Percentiles rank a stretch among this genome's conserved stretches.
These are phyloP conservation scores for Hirtodrosophila trivittata DNA, from an alignment of 2,888 invertebrate genomes.

Conservation along the genomic window DNA sequence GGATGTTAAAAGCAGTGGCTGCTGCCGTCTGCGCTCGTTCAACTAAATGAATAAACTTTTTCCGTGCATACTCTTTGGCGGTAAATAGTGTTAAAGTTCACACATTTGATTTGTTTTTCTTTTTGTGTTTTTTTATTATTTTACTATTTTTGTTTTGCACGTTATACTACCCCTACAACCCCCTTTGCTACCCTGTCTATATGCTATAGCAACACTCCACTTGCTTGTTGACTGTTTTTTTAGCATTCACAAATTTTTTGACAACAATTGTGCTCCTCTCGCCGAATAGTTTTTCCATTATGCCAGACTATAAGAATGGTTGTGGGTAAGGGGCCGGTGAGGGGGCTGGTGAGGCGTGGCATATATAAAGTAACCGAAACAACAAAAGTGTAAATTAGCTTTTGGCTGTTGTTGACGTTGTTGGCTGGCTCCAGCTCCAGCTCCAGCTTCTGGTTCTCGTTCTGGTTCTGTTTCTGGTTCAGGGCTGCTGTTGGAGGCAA, in stretches of 20 bases:
- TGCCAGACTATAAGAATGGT: slow-evolving; percentile 41
- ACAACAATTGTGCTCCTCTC: slow-evolving; percentile 71
- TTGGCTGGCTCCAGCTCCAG: slow-evolving; percentile 49
- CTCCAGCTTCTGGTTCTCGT: slow-evolving; percentile 12
- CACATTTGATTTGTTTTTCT: slow-evolving; percentile 75
- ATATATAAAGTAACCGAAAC: slow-evolving; percentile 75
- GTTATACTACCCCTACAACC: not conserved
- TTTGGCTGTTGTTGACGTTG: slow-evolving; percentile 79
- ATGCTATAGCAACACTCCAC: slow-evolving; percentile 18
- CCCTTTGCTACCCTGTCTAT: not conserved
- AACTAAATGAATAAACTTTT: slow-evolving; percentile 79
- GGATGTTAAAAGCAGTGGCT: slow-evolving; percentile 30
- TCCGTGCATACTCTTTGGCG: slow-evolving; percentile 75
- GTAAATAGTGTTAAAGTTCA: slow-evolving; percentile 80
- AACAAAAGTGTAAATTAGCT: slow-evolving; percentile 79
- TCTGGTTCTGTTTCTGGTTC: slow-evolving; percentile 15
- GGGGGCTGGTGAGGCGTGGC: slow-evolving; percentile 17
- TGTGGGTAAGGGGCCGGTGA: not conserved
- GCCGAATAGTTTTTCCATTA: slow-evolving; percentile 78
- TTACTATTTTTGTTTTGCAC: slow-evolving; percentile 48
- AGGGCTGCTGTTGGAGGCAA: slow-evolving; percentile 54
- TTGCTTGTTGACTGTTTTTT: slow-evolving; percentile 66
- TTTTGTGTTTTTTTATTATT: slow-evolving; percentile 6
- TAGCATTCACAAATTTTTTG: slow-evolving; percentile 75
- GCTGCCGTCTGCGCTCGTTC: slow-evolving; percentile 68